Evolutionary conservation across 2,113 vertebrate species (phyloP).

Genomic region (Cynopterus brachyotis): DNA sequence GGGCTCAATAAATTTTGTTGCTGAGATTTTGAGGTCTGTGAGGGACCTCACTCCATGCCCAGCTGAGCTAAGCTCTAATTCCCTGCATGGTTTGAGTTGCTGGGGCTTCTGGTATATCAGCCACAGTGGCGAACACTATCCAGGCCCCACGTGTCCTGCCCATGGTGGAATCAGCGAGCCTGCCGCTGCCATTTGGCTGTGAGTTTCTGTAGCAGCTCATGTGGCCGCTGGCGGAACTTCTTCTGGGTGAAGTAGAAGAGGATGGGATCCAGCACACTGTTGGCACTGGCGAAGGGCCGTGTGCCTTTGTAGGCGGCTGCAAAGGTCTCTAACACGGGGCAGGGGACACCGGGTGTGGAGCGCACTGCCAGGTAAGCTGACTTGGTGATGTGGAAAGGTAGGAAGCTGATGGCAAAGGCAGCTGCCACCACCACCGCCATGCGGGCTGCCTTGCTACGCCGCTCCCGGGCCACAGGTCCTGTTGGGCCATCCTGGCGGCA

Average conservation of each 20-base stretch:
- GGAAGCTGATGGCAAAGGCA: constrained; percentile 94
- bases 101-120: background rate
- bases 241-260: constrained; percentile 97
- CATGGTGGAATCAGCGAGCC: constrained; percentile 1
- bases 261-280: constrained; percentile 96
- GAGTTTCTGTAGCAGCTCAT: constrained; percentile 86
- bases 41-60: too few species aligned
- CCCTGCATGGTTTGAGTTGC: background rate
- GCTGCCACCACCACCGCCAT: constrained; percentile 92
- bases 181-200: constrained; percentile 83
- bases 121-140: background rate
- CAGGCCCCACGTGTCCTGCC: background rate
- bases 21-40: background rate
- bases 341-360: constrained; percentile 79
- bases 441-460: constrained; percentile 90
- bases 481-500: constrained; percentile 85
- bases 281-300: constrained; percentile 95
- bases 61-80: background rate
- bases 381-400: constrained; percentile 97
- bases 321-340: constrained; percentile 86
- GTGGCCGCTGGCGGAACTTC: constrained; percentile 89
- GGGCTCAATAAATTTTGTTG: background rate
- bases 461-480: constrained; percentile 81
- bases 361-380: constrained; percentile 93
- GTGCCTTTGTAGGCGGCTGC: constrained; percentile 95